Conservation (phyloP, 2,797 vertebrate genomes). For the Sebastolobus alascanus region DNA sequence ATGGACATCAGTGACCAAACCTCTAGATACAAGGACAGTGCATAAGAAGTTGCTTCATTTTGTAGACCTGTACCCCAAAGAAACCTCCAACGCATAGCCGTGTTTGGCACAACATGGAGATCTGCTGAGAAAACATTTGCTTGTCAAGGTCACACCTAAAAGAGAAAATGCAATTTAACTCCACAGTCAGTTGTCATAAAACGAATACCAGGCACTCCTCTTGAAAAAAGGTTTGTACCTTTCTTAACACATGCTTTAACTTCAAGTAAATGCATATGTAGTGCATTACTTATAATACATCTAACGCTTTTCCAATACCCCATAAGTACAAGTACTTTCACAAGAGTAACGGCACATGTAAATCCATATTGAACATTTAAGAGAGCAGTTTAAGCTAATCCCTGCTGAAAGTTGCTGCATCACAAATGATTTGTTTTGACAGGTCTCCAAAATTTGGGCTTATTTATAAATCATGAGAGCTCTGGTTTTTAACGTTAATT, state of each 20-base stretch:
- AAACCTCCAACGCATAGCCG: constrained; percentile 84
- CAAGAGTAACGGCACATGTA: constrained; percentile 19
- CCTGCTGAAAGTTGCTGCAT: constrained; percentile 47
- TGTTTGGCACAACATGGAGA: constrained; percentile 86
- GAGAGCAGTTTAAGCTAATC: constrained; percentile 6
- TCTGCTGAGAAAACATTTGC: constrained; percentile 87
- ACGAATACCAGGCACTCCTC: constrained; percentile 67
- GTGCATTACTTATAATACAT: constrained; percentile 50
- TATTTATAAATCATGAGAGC: constrained; percentile 18
- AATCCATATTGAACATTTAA: constrained; percentile 34
- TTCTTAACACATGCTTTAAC: constrained; percentile 69
- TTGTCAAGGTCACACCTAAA: constrained; percentile 89
- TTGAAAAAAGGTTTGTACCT: constrained; percentile 59
- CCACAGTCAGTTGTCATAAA: constrained; percentile 79
- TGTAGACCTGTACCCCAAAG: constrained; percentile 91
- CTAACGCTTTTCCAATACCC: constrained; percentile 40
- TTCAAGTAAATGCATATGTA: constrained; percentile 51
- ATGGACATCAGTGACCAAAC: constrained; percentile 75
- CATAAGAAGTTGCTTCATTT: constrained; percentile 88
- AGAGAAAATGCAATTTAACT: constrained; percentile 91
- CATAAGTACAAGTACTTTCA: constrained; percentile 47
- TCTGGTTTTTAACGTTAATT: constrained; percentile 31
- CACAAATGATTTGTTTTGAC: constrained; percentile 34
- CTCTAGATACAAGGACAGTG: constrained; percentile 84
- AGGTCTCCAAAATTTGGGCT: constrained; percentile 30